Conservation (phyloP, 1,140 invertebrate genomes). For the Tetramorium alpestre region DNA sequence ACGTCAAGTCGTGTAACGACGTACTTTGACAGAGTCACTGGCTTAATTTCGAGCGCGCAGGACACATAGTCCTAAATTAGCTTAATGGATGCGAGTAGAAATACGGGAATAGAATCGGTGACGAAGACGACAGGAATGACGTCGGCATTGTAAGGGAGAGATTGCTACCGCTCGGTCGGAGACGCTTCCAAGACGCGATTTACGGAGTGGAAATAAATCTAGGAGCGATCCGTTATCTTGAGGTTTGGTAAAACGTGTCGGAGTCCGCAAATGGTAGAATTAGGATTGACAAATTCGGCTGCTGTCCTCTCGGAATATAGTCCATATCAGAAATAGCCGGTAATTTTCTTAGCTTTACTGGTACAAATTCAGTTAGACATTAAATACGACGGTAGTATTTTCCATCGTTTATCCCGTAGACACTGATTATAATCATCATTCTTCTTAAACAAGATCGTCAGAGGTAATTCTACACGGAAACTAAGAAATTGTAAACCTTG, state of each 20-base stretch:
- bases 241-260: constrained; percentile 39
- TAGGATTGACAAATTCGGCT: constrained; percentile 43
- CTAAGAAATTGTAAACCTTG: neutral
- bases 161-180: constrained; percentile 18
- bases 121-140: neutral
- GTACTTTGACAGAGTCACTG: constrained; percentile 11
- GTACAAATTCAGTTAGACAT: neutral
- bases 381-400: neutral
- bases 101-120: constrained; percentile 8
- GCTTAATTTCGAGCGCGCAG: constrained; percentile 31
- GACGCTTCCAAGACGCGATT: constrained; percentile 33
- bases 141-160: constrained; percentile 25
- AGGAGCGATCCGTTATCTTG: constrained; percentile 27
- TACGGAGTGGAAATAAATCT: constrained; percentile 36
- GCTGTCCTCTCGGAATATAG: neutral
- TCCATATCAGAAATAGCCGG: neutral
- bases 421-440: neutral
- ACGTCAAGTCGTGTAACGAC: neutral
- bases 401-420: neutral
- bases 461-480: neutral
- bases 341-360: neutral
- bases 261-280: constrained; percentile 40
- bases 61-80: constrained; percentile 33
- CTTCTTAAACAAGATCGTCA: neutral
- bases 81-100: constrained; percentile 37